Percentiles rank a stretch among this genome's conserved stretches.
phyloP scores from a whole-genome alignment of 2,797 vertebrate species.

The Lophius americanus region DNA sequence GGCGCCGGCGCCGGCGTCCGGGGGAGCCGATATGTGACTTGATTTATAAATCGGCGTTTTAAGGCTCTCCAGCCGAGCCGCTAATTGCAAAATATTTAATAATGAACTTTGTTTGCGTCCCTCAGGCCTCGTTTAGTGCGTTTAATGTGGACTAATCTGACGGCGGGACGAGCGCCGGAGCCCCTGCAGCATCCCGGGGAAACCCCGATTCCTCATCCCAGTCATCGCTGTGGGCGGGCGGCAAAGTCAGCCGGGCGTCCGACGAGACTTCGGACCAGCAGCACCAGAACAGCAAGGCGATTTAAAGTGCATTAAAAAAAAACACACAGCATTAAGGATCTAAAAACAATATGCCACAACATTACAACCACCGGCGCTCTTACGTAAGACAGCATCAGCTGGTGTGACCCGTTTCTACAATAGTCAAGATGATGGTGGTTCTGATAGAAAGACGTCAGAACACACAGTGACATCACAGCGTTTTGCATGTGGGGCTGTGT shows the following conservation, averaged over 20 bases:
- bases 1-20: not conserved
- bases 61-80: not conserved
- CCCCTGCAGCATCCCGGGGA: not conserved
- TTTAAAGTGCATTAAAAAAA: too few species aligned
- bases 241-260: not conserved
- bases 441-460: too few species aligned
- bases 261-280: not conserved
- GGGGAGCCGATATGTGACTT: constrained; percentile 26
- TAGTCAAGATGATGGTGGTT: too few species aligned
- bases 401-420: too few species aligned
- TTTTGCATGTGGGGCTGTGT: too few species aligned
- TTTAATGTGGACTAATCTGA: not conserved
- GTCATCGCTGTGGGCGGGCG: not conserved
- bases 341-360: too few species aligned
- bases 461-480: too few species aligned
- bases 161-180: not conserved
- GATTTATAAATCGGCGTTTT: constrained; percentile 4
- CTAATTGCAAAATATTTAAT: constrained; percentile 21
- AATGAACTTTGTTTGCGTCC: constrained; percentile 8
- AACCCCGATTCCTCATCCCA: not conserved
- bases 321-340: too few species aligned
- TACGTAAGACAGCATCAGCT: too few species aligned
- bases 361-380: too few species aligned
- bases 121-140: not conserved
- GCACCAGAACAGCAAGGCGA: too few species aligned